A percentile compares a stretch with the other conserved stretches of the same genome.
Evolutionary conservation across 2,797 vertebrate genomes (phyloP).

Genomic region (Knipowitschia caucasica): DNA sequence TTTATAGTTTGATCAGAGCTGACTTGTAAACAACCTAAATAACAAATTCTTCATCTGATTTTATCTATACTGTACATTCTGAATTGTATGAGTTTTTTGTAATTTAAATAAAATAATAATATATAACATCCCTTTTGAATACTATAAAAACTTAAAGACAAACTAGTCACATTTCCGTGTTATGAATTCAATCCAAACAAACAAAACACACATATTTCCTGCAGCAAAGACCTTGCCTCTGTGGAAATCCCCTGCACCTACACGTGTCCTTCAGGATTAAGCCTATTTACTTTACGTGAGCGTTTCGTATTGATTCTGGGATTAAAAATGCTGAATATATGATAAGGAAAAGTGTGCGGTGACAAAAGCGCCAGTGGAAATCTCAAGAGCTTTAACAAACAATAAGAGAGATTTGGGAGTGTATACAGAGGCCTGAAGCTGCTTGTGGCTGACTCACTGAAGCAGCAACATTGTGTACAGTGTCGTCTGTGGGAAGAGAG

Average conservation of each 20-base stretch:
- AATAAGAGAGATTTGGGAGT: slow-evolving; percentile 7
- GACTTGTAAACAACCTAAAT: too few species aligned
- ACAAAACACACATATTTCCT: neutral
- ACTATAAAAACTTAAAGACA: too few species aligned
- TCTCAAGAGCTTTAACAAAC: slow-evolving; percentile 27
- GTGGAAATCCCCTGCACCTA: neutral
- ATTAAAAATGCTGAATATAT: slow-evolving; percentile 24
- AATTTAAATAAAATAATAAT: too few species aligned
- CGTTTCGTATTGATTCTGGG: slow-evolving; percentile 19
- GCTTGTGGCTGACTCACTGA: slow-evolving; percentile 39
- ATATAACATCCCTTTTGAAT: too few species aligned
- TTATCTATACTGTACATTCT: too few species aligned
- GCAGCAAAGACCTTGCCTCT: neutral
- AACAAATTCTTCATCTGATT: too few species aligned
- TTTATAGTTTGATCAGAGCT: too few species aligned
- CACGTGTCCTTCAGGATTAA: slow-evolving; percentile 17
- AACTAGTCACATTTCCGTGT: neutral
- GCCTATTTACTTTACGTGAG: slow-evolving; percentile 18
- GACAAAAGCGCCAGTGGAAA: slow-evolving; percentile 18
- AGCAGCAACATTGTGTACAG: slow-evolving; percentile 24
- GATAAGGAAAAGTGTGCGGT: slow-evolving; percentile 24
- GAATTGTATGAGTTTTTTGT: too few species aligned
- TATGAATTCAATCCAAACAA: neutral
- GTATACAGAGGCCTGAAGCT: slow-evolving; percentile 3
- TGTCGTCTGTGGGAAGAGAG: neutral